phyloP scores from a whole-genome alignment of 2,797 vertebrate species.

The Orestias chungarensis region DNA sequence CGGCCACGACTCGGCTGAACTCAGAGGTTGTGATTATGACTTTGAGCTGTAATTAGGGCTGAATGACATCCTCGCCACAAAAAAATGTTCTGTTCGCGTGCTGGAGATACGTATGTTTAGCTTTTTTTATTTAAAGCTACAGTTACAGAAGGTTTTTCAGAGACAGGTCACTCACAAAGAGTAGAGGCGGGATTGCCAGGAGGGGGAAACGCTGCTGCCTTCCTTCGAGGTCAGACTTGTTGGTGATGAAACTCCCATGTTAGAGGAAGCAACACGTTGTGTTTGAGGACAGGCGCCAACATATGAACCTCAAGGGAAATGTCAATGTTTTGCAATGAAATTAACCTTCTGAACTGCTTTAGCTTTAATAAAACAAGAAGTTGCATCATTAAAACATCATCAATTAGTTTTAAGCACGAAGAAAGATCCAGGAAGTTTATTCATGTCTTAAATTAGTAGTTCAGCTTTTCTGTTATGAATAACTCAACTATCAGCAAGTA shows the following conservation, averaged over 20 bases:
- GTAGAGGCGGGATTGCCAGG: too few species aligned
- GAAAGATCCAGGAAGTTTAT: too few species aligned
- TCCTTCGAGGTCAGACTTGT: not conserved
- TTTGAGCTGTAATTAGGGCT: conserved; percentile 4
- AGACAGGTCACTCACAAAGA: too few species aligned
- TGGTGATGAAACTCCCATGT: not conserved
- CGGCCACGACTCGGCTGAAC: not conserved
- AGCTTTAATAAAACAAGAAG: not conserved
- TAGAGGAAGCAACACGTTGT: not conserved
- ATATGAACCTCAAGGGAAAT: not conserved
- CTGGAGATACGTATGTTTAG: not conserved
- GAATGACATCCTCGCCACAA: not conserved
- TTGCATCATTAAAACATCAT: not conserved
- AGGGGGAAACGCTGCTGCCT: not conserved
- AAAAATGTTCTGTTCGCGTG: not conserved
- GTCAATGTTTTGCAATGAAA: too few species aligned
- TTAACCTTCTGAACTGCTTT: not conserved
- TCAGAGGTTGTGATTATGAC: conserved; percentile 7
- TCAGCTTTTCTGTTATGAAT: too few species aligned
- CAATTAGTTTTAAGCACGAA: not conserved
- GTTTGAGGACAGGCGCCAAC: not conserved
- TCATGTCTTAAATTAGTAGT: too few species aligned
- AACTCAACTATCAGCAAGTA: not conserved
- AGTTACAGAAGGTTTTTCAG: too few species aligned
- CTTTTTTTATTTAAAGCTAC: too few species aligned